Base-by-base conservation (phyloP, 2,888 invertebrate species). In the Adineta ricciae region DNA sequence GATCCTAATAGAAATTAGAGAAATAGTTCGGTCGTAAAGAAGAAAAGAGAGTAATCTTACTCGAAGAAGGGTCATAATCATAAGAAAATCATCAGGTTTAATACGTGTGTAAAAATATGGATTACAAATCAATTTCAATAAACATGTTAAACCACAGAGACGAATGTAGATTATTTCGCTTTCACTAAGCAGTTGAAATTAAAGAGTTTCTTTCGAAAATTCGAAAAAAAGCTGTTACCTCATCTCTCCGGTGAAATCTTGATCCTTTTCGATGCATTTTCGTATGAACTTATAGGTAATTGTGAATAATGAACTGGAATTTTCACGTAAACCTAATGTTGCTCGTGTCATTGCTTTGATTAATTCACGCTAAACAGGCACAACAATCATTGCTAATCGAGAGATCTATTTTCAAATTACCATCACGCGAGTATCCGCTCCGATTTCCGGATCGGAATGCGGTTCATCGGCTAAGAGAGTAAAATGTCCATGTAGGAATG, bases 1-100 rank as follows among this genome's bases (percentile, higher is more conserved):
- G 41, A 41, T 78, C 78, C 78, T 78, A 32, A 56, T 27, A 56
- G n/a, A 9, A 5, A 21, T 24, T n/a, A n/a, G 4, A 41, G n/a
- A 0, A 41, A 9, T 27, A 64, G 5, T 27, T 27, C 14, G 14
- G 24, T 64, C 27, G 7, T 27, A 1, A 9, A 64, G 7, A 64
- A 64, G 24, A 14, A 24, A 64, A 27, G n/a, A n/a, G n/a, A n/a
- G n/a, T n/a, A 27, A 9, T 27, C 78, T 78, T 78, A 78, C 78
- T 41, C 78, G 38, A 41, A 78, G 41, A 2, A 78, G 9, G 38
- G 78, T 78, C n/a, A 78, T 41, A 41, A 78, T 78, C n/a, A 41
- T n/a, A 38, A 78, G 41, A 78, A 78, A 78, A 41, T 78, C 78
- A 41, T 78, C 78, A n/a, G 78, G 78, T 78, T 78, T 78, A 4